Evolutionary conservation across 2,113 vertebrate genomes (phyloP).

Genomic region (Myrmecophaga tridactyla): DNA sequence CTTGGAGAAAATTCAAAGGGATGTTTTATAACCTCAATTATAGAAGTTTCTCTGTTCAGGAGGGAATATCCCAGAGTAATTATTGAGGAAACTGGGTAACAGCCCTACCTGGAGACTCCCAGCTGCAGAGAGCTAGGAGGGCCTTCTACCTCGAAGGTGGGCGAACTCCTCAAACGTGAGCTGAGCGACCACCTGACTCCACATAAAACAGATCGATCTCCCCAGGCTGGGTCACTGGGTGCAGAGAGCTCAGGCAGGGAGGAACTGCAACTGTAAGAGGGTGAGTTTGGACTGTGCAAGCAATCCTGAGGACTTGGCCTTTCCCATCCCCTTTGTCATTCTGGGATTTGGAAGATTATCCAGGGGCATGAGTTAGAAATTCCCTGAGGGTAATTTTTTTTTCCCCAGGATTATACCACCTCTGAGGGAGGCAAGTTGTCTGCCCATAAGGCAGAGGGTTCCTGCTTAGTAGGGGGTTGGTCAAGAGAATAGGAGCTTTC

Average conservation of each 20-base stretch:
- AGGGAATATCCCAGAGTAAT: constrained; percentile 38
- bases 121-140: fast-evolving
- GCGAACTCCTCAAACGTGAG: neutral
- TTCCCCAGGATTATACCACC: neutral
- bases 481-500: neutral
- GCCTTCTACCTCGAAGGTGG: fast-evolving
- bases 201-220: neutral
- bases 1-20: constrained; percentile 69
- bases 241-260: no score
- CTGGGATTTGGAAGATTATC: fast-evolving
- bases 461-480: fast-evolving
- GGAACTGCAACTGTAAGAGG: fast-evolving
- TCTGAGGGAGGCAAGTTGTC: neutral
- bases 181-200: neutral
- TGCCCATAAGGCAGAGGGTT: neutral
- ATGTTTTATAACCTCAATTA: constrained; percentile 61
- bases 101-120: neutral
- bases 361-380: neutral
- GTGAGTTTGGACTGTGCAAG: fast-evolving
- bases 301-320: fast-evolving
- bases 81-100: neutral
- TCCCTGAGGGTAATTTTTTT: neutral
- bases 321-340: fast-evolving
- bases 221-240: fast-evolving
- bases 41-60: constrained; percentile 41